phyloP scores from a whole-genome alignment of 37 sponge, comb jelly and placozoan genomes.

The Ephydatia muelleri region DNA sequence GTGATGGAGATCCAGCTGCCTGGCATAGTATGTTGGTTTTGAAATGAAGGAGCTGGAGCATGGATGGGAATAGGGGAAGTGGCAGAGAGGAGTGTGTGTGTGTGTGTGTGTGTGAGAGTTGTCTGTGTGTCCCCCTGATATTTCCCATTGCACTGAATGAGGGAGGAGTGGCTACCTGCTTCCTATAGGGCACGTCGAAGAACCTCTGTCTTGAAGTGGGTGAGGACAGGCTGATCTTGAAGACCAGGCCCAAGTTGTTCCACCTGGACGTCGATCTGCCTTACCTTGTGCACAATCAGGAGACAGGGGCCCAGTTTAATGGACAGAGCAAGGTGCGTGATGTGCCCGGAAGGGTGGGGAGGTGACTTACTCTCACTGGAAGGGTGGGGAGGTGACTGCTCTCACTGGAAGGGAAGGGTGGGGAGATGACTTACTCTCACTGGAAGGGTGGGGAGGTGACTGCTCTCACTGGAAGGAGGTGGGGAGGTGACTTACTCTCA shows the following conservation, averaged over 20 bases:
- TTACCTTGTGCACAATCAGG: constrained; percentile 59
- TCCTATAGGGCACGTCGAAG: constrained; percentile 34
- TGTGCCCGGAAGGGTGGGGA: too few species aligned
- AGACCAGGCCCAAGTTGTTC: constrained; percentile 72
- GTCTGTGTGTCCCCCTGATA: too few species aligned
- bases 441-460: too few species aligned
- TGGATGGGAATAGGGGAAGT: neutral
- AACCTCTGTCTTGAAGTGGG: constrained; percentile 82
- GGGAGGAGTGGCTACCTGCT: neutral
- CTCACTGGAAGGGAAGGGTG: too few species aligned
- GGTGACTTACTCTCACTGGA: too few species aligned
- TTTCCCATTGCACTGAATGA: too few species aligned
- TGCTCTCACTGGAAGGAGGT: too few species aligned
- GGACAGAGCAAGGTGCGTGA: constrained; percentile 55
- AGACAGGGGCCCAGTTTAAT: constrained; percentile 82
- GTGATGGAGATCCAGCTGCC: constrained; percentile 90
- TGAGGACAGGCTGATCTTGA: constrained; percentile 80
- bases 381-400: too few species aligned
- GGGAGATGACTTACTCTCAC: too few species aligned
- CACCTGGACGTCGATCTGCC: constrained; percentile 83
- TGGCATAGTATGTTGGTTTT: constrained; percentile 60
- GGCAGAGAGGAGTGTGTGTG: neutral
- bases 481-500: too few species aligned
- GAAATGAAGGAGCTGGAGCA: too few species aligned
- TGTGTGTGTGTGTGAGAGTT: too few species aligned